These are phyloP conservation scores for Pachymerium ferrugineum DNA, from an alignment of 2,888 invertebrate species.

Conservation along the genomic window DNA sequence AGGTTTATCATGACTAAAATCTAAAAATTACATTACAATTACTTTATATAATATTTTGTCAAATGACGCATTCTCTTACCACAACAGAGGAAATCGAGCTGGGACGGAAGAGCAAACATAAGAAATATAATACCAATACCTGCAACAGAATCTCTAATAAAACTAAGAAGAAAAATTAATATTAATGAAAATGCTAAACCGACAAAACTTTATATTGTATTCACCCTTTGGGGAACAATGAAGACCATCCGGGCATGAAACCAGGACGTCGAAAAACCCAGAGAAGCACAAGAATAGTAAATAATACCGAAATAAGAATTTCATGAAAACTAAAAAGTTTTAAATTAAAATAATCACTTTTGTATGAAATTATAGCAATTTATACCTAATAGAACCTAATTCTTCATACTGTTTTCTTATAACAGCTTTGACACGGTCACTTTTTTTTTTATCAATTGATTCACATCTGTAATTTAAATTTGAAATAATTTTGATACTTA, in stretches of 20 bases:
- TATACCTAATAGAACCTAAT: conserved; percentile 33
- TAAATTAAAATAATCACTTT: not conserved
- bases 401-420: conserved; percentile 30
- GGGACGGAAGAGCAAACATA: conserved; percentile 42
- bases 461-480: not conserved
- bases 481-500: not conserved
- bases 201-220: not conserved
- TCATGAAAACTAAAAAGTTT: conserved; percentile 34
- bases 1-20: not conserved
- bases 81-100: not conserved
- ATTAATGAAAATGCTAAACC: no score
- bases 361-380: no score
- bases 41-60: no score
- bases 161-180: no score
- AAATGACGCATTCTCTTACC: not conserved
- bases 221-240: conserved; percentile 50
- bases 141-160: conserved; percentile 49
- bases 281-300: conserved; percentile 69
- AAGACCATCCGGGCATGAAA: conserved; percentile 81
- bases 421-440: not conserved
- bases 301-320: conserved; percentile 55
- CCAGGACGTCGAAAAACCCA: conserved; percentile 87
- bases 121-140: conserved; percentile 48
- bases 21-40: no score
- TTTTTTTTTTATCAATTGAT: not conserved